Base-by-base conservation (phyloP, 2,888 invertebrate species). In the Terebella lapidaria region DNA sequence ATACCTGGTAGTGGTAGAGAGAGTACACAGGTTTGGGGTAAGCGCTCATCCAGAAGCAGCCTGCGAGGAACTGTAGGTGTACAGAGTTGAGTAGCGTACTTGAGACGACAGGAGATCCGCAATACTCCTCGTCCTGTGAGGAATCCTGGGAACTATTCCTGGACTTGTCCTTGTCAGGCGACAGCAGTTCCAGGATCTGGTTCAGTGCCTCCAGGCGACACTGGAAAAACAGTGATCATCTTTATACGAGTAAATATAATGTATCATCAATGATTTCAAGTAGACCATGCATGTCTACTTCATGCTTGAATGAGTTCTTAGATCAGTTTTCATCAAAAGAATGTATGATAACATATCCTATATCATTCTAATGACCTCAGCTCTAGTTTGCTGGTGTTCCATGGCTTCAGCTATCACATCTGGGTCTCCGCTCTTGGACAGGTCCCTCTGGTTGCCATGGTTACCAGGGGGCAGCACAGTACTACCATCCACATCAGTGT, bases 1-100 rank as follows among this genome's bases (percentile, higher is more conserved):
- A n/a, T 58, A 77, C 77, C 72, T 85, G 78, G 70, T 86, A 86
- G 71, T 86, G 85, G 67, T 82, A 81, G 10, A 84, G 74, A 64
- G 84, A 83, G 1, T 81, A 76, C 56, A 77, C 65, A 15, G 61
- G 59, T 22, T 56, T 61, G 5, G 55, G 42, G 49, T 72, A 71
- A 20, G 70, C 64, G 28, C 70, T 81, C 47, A 85, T 79, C 25
- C 83, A 83, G 67, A 84, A 85, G 68, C 83, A 85, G 10, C 85
- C 85, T 20, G 84, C 81, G 56, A 86, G 70, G 1, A 85, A 74
- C 68, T 84, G 84, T 42, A 84, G 82, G 64, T 85, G 84, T 3
- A 63, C 67, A 63, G 78, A 77, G 61, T 73, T 71, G 10, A 78
- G 69, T 51, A 79, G 65, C 0, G 79, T 76, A 3, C 77, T 74